Conservation (phyloP, 2,797 vertebrate genomes). For the Hydrophis major region DNA sequence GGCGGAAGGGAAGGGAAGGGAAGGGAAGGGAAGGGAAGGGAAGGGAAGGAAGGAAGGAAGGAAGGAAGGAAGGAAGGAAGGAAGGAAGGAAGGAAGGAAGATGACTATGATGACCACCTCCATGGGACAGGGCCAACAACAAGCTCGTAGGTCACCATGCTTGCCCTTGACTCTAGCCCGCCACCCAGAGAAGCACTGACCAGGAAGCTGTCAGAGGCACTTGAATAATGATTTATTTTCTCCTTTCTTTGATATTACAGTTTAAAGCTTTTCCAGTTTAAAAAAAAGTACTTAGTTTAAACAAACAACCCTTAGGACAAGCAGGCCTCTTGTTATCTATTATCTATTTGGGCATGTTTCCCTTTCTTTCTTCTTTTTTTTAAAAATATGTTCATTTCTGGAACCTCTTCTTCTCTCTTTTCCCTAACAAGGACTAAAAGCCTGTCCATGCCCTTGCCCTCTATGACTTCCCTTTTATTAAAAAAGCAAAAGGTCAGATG, state of each 20-base stretch:
- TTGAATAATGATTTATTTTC: conserved; percentile 10
- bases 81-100: conserved; percentile 28
- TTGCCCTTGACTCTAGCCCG: neutral
- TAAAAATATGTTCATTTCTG: neutral
- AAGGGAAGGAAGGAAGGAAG: conserved; percentile 40
- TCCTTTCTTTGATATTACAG: conserved; percentile 18
- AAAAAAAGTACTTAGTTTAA: conserved; percentile 1
- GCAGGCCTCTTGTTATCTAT: neutral
- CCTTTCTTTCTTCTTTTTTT: neutral
- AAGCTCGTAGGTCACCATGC: neutral
- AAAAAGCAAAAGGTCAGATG: neutral
- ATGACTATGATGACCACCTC: neutral
- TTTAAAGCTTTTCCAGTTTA: neutral
- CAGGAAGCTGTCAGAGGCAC: conserved; percentile 44
- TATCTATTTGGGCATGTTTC: neutral
- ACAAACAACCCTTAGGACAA: neutral
- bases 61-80: neutral
- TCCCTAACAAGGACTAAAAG: neutral
- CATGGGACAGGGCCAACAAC: neutral
- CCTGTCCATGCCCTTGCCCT: neutral
- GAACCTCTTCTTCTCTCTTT: neutral
- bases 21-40: conserved; percentile 39
- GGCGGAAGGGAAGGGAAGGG: conserved; percentile 60
- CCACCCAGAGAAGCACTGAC: conserved; percentile 3
- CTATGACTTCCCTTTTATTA: neutral